These are phyloP conservation scores for Pagrus major DNA, from an alignment of 2,113 vertebrate genomes.

Conservation along the genomic window DNA sequence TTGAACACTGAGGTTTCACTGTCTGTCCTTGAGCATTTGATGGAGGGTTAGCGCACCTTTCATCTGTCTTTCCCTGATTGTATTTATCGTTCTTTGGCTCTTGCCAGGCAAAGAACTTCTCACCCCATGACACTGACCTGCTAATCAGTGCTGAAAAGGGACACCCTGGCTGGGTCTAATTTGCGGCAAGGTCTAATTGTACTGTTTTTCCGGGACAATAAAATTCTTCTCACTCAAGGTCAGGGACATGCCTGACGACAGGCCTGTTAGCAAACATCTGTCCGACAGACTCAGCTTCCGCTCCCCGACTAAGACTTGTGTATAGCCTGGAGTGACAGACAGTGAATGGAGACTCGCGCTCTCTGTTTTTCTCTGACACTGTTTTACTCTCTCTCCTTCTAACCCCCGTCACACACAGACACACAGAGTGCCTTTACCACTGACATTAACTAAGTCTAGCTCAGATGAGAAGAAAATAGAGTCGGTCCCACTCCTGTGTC, in stretches of 20 bases:
- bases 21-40: constrained; percentile 32
- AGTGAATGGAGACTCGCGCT: constrained; percentile 40
- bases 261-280: constrained; percentile 92
- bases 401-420: constrained; percentile 23
- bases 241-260: constrained; percentile 82
- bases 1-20: constrained; percentile 6
- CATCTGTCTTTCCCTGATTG: constrained; percentile 60
- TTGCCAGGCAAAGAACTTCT: constrained; percentile 38
- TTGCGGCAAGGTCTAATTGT: constrained; percentile 86
- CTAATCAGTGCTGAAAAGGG: constrained; percentile 82
- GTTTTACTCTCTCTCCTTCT: not conserved
- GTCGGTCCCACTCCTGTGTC: constrained; percentile 64
- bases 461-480: constrained; percentile 65
- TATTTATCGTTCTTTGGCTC: constrained; percentile 77
- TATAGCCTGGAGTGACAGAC: constrained; percentile 82
- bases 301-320: constrained; percentile 78
- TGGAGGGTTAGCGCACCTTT: constrained; percentile 38
- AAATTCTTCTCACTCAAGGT: constrained; percentile 87
- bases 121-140: constrained; percentile 71
- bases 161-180: constrained; percentile 82
- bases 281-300: constrained; percentile 85
- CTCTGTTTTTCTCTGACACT: constrained; percentile 17
- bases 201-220: constrained; percentile 88
- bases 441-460: constrained; percentile 66
- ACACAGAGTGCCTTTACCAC: constrained; percentile 52